Evolutionary conservation across 2,113 vertebrate genomes (phyloP).

Genomic region (Isichthys henryi): DNA sequence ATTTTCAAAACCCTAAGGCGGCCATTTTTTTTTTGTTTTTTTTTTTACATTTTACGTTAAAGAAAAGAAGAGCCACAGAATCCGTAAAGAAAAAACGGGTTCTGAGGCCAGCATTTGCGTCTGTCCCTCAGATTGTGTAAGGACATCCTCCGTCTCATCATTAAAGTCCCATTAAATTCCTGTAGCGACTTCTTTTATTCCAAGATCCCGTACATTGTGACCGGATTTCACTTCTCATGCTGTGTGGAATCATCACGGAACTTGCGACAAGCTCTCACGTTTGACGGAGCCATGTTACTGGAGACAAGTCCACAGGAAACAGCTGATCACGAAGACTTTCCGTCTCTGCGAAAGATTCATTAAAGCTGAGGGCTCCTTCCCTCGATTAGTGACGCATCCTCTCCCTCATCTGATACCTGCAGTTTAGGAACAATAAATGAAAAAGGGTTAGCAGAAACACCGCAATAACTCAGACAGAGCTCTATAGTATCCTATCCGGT

Average conservation of each 20-base stretch:
- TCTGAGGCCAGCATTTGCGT: not conserved
- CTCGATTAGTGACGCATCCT: not conserved
- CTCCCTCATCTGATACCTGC: not conserved
- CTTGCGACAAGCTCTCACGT: constrained; percentile 1
- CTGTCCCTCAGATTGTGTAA: not conserved
- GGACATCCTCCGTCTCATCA: not conserved
- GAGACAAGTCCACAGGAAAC: constrained; percentile 23
- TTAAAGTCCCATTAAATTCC: not conserved
- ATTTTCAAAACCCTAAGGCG: not conserved
- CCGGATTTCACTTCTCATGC: not conserved
- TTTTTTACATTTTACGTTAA: not conserved
- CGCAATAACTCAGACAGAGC: constrained; percentile 5
- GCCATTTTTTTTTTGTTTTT: not conserved
- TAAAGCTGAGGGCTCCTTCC: accelerated
- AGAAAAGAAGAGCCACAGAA: not conserved
- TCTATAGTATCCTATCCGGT: not conserved
- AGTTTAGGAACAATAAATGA: constrained; percentile 25
- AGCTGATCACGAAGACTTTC: constrained; percentile 16
- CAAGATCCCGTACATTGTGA: not conserved
- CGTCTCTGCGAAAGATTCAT: not conserved
- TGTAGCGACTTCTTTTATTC: not conserved
- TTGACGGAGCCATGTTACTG: constrained; percentile 2
- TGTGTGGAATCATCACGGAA: not conserved
- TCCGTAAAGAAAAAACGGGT: not conserved
- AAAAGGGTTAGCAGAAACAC: constrained; percentile 13